Base-by-base conservation (phyloP, 2,888 invertebrate genomes). In the Ptilodon capucinus region DNA sequence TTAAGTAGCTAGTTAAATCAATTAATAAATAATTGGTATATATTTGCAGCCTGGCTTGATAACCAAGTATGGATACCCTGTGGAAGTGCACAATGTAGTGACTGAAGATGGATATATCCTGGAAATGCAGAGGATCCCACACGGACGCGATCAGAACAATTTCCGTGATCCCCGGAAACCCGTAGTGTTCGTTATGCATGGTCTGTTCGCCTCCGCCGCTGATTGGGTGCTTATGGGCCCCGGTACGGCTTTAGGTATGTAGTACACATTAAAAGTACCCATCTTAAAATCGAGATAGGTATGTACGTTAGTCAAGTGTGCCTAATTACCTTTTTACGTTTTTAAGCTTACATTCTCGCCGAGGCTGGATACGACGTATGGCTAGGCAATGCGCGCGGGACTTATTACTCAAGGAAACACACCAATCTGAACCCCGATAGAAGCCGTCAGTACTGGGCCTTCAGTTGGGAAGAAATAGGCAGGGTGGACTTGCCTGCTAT, bases 381-480 rank as follows among this genome's bases (percentile, higher is more conserved):
- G 96, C 82, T 97, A 74, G 94, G 95, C 0, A 97, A 96, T 77
- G 92, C 92, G 13, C 92, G 97, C 5, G 97, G 97, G 11, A 95
- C 94, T 63, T 89, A 85, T 17, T 94, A 94, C 71, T 92, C 93
- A 7, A 81, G 91, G 21, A 81, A 78, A 4, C 95, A 95, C 68
- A 64, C 71, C 1, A 74, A 74, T 0, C 60, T 84, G 74, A 64
- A 86, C 47, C 81, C 90, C 0, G 73, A 71, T 13, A 54, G 51
- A 8, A 44, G 57, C 18, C 46, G 64, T n/a, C 68, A 81, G 11
- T 94, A 91, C 70, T 94, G 94, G 94, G 74, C 91, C 32, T 94
- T 93, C 68, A 95, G 95, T 60, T 97, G 94, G 94, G 95, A 97
- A 74, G 94, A 96, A 72, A 96, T 97, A 77, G 96, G 94, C 0